Evolutionary conservation across 2,888 invertebrate species (phyloP), one percentile per base, ranked within the genome.

Genomic region (Hirtodrosophila confusa): DNA sequence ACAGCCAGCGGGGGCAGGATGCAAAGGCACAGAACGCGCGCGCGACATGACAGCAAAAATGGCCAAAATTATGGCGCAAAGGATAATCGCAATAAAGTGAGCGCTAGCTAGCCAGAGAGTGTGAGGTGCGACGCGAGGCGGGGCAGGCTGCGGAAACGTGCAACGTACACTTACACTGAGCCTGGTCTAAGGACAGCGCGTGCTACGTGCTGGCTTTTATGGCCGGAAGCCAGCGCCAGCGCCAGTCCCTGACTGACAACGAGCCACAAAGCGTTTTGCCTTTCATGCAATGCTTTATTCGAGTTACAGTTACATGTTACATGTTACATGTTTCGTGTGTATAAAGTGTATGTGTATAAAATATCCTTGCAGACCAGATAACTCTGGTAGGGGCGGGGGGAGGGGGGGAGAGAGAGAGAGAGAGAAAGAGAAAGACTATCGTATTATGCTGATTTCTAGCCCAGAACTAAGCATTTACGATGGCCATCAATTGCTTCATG

Each of bases 11-110:
- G 29, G 17, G 3, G 11, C 54, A 43, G 43, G 48, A 78, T 31
- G 7, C 53, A 75, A 48, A 57, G 61, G 55, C 45, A 31, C 51
- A 69, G 50, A 61, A 60, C 47, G 40, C 49, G 50, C 60, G 31
- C 60, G 49, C 73, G 66, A 68, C 64, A 69, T 58, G 80, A 51
- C 48, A 64, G 67, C 69, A 64, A 69, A 75, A 78, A 69, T 69
- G 62, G 49, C 75, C 72, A 70, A 88, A 85, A 85, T 85, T 86
- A 84, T 88, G 69, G 69, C 54, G 65, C 69, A 68, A 73, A 75
- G 72, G 65, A 86, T 84, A 78, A 78, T 64, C 75, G 84, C 57
- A 64, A 66, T 62, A 61, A 72, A 72, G 71, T 45, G 55, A 64
- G 69, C 47, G 45, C n/a, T 24, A 12, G 45, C n/a, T 24, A 12